Evolutionary conservation across 2,888 invertebrate genomes (phyloP).

Genomic region (Rugalucina vietnamica): DNA sequence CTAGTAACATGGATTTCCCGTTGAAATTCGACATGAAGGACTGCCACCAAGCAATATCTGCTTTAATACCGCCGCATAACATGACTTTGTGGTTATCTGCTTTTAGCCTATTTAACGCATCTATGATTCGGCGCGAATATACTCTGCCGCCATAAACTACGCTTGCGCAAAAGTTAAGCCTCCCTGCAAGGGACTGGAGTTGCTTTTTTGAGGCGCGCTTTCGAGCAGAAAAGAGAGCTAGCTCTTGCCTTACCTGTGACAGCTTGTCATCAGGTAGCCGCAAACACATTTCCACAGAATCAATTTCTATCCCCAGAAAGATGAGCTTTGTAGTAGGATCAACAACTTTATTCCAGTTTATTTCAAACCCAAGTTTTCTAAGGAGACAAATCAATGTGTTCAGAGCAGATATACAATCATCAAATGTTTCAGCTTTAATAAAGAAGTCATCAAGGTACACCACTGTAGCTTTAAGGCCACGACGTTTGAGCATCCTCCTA

Average conservation of each 20-base stretch:
- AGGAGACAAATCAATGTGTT: background rate
- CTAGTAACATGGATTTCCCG: conserved; percentile 34
- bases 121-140: conserved; percentile 10
- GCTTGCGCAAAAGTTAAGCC: conserved; percentile 29
- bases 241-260: background rate
- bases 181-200: conserved; percentile 33
- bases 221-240: background rate
- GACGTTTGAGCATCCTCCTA: background rate
- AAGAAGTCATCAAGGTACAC: background rate
- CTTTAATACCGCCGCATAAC: background rate
- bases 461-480: background rate
- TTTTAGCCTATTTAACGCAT: background rate
- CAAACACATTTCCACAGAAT: conserved; percentile 6
- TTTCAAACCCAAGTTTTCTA: background rate
- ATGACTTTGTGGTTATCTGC: conserved; percentile 7
- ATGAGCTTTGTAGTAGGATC: conserved; percentile 8
- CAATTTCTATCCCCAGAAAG: conserved; percentile 35
- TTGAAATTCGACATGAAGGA: conserved; percentile 30
- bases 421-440: background rate
- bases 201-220: conserved; percentile 25
- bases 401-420: background rate
- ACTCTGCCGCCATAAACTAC: conserved; percentile 46
- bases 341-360: background rate
- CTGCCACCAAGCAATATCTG: conserved; percentile 34
- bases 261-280: conserved; percentile 22